Base-by-base conservation (phyloP, 2,888 invertebrate genomes). In the Melanostoma mellinum region DNA sequence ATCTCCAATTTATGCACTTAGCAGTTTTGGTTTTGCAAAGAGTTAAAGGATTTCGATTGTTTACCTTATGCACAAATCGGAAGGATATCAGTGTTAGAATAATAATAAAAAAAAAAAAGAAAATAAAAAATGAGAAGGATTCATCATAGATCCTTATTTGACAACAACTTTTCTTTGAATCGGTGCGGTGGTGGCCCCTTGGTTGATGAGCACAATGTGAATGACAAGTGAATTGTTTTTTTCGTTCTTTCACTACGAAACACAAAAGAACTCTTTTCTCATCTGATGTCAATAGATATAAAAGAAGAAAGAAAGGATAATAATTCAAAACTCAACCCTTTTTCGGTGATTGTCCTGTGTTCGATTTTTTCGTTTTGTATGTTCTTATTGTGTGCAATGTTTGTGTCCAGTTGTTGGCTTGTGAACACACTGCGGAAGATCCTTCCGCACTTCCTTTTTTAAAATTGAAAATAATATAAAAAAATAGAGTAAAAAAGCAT, bases 391-490 rank as follows among this genome's bases (percentile, higher is more conserved):
- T 75, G 52, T 60, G 8, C 32, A 10, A 4, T 10, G 3, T n/a
- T 46, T 52, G 68, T 69, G 82, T 77, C 82, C 68, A 77, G 77
- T 73, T 71, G 71, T 69, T 82, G 82, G 77, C 82, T 73, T 73
- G 82, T 69, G 58, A 82, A 82, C 73, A 77, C 82, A 82, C 73
- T 82, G 82, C 82, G 82, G 82, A 81, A 77, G 77, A 73, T 77
- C 68, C 61, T 72, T 77, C 72, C 52, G 72, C 72, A 73, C 44
- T 69, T 58, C 48, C 2, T 63, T 42, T 33, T 71, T 4, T n/a
- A 20, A 20, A 20, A 20, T 20, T 20, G 20, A 20, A 20, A 20
- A 20, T 20, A 20, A 20, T 42, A 3, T 36, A 36, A 38, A 48
- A 6, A 20, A 3, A 40, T 10, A 9, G 35, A 61, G 8, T 30